phyloP scores from a whole-genome alignment of 2,113 vertebrate species.

The Siniperca chuatsi region DNA sequence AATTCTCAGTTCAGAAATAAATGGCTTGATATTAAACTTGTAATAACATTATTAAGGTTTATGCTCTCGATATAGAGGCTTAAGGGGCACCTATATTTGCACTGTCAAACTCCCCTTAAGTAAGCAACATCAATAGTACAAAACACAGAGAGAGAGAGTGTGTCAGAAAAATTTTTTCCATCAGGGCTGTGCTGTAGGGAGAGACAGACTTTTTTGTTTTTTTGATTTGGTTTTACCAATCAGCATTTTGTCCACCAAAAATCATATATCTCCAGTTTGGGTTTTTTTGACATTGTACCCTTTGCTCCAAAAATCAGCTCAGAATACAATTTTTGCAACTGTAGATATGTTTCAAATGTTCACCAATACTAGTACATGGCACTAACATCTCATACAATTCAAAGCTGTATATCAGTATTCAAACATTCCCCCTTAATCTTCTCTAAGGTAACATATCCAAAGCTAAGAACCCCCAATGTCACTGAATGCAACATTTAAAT shows the following conservation, averaged over 20 bases:
- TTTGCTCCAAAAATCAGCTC: no score
- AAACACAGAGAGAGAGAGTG: neutral
- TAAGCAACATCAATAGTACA: conserved; percentile 1
- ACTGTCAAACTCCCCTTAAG: conserved; percentile 7
- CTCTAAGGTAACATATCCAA: neutral
- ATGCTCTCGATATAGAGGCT: conserved; percentile 7
- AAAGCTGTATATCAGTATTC: neutral
- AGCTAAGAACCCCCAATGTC: conserved; percentile 7
- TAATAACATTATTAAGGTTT: conserved; percentile 26
- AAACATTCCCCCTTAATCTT: neutral
- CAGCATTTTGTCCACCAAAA: neutral
- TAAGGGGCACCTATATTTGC: conserved; percentile 18
- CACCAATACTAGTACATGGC: neutral
- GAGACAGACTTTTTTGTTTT: neutral
- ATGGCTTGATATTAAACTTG: conserved; percentile 30
- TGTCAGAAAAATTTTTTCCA: conserved; percentile 11
- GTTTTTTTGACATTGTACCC: neutral
- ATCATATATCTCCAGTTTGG: neutral
- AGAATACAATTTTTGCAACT: no score
- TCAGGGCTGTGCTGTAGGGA: neutral
- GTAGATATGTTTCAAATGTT: no score
- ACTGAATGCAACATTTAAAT: conserved; percentile 31
- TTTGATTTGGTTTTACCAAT: neutral
- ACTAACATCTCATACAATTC: neutral
- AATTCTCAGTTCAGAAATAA: conserved; percentile 25